Percentiles rank a stretch among this genome's conserved stretches.
Conservation (phyloP, 2,113 vertebrate species). For the Pachycephala philippinensis region DNA sequence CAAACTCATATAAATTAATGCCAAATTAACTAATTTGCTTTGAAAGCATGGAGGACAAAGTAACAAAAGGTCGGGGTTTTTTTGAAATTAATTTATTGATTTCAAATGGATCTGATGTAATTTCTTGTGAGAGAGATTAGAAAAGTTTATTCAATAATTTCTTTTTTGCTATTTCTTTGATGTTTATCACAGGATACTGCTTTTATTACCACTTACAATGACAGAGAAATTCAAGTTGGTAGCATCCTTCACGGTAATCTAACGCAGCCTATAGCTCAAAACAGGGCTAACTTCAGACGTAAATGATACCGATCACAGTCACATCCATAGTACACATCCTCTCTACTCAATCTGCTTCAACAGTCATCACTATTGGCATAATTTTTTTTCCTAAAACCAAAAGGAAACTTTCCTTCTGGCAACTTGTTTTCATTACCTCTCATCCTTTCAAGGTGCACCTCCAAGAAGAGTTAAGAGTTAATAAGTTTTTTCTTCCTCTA, state of each 20-base stretch:
- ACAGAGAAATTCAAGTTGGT: background rate
- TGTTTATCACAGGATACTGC: background rate
- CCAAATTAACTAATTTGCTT: background rate
- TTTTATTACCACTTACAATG: background rate
- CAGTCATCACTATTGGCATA: background rate
- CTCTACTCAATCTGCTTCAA: background rate
- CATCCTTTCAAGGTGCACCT: background rate
- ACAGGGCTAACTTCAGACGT: background rate
- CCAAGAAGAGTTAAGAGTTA: background rate
- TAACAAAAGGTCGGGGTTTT: background rate
- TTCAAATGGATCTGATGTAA: background rate
- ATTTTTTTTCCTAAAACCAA: background rate
- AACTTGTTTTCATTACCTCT: background rate
- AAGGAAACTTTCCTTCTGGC: background rate
- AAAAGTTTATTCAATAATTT: background rate
- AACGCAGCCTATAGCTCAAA: background rate
- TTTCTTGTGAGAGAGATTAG: background rate
- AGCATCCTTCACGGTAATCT: background rate
- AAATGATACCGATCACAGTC: accelerated
- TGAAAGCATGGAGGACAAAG: background rate
- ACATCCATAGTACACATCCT: background rate
- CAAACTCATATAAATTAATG: background rate
- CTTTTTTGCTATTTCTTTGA: background rate
- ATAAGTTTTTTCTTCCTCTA: background rate
- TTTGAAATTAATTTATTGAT: background rate